Base-by-base conservation (phyloP, 2,113 vertebrate species). In the Psettodes erumei region DNA sequence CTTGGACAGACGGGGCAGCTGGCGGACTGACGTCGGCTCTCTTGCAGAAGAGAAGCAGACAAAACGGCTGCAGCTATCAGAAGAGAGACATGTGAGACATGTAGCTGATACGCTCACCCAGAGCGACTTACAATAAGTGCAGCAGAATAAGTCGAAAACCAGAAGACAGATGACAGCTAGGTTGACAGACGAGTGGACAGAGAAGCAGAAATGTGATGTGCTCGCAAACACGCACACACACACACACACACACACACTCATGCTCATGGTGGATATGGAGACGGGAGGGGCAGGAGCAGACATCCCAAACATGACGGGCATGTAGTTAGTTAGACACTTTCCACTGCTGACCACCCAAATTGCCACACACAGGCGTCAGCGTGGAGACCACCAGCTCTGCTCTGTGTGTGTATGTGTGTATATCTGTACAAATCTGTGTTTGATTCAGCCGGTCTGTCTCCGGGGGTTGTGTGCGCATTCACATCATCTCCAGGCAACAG, bases 281-380 rank as follows among this genome's bases (percentile, higher is more conserved):
- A 69, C 80, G 64, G 84, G 76, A 73, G 59, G 78, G 81, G 61
- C 71, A 50, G 71, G 25, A 47, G 77, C 51, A 87, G 84, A 83
- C 74, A 89, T 85, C 66, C 70, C 79, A 88, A 83, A 77, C 76
- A 91, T 79, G 89, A 87, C 1, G 79, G 75, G 85, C 82, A 92
- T 90, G 87, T 72, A 70, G 85, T 77, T 84, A 84, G 81, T 78
- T 75, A 77, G 84, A 82, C 77, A 68, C 70, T 80, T 77, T 88
- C 78, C 50, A 55, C 78, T 71, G 74, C 84, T 88, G 89, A 89
- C 88, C 88, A 87, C 91, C 88, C 91, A 91, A 75, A 86, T 30
- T 65, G 79, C 70, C 71, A 62, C 75, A 73, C 64, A 60, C 82
- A 78, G 67, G 63, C 77, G 38, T 75, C 86, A 81, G 71, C 65